phyloP scores from a whole-genome alignment of 2,888 invertebrate species.

The Invenusta paracnida region DNA sequence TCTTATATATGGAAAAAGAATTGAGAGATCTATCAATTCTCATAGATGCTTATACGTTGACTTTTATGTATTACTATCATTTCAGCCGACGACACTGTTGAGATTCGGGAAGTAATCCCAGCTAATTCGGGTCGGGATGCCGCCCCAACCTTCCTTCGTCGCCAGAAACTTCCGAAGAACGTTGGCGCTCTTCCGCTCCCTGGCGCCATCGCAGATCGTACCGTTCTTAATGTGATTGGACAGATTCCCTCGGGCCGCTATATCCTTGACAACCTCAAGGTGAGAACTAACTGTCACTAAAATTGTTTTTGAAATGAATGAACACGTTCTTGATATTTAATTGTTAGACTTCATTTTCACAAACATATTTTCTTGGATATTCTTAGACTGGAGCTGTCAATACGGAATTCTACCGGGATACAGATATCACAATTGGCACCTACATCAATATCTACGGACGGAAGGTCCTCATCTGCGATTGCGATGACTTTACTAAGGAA shows the following conservation, averaged over 20 bases:
- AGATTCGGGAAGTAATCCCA: slow-evolving; percentile 72
- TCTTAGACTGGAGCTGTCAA: slow-evolving; percentile 55
- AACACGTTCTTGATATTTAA: too few relatives aligned
- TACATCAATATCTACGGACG: slow-evolving; percentile 77
- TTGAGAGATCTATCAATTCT: too few relatives aligned
- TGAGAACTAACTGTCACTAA: too few relatives aligned
- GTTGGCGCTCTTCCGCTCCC: slow-evolving; percentile 55
- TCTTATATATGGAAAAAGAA: too few relatives aligned
- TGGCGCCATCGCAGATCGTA: slow-evolving; percentile 57
- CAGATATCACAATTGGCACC: slow-evolving; percentile 76
- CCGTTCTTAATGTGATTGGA: slow-evolving; percentile 61
- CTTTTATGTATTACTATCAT: too few relatives aligned
- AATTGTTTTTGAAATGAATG: too few relatives aligned
- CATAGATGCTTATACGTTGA: too few relatives aligned
- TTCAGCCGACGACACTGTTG: slow-evolving; percentile 76
- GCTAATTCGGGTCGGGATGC: slow-evolving; percentile 71
- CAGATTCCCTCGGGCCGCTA: slow-evolving; percentile 59
- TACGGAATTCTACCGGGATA: slow-evolving; percentile 64
- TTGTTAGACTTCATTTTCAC: too few relatives aligned
- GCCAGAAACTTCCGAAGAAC: slow-evolving; percentile 75
- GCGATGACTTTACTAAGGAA: slow-evolving; percentile 78
- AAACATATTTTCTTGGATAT: too few relatives aligned
- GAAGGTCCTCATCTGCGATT: slow-evolving; percentile 73
- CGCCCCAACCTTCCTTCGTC: slow-evolving; percentile 71
- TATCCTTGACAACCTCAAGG: slow-evolving; percentile 60